Evolutionary conservation across 2,888 invertebrate genomes (phyloP).

Genomic region (Hofmannophila pseudospretella): DNA sequence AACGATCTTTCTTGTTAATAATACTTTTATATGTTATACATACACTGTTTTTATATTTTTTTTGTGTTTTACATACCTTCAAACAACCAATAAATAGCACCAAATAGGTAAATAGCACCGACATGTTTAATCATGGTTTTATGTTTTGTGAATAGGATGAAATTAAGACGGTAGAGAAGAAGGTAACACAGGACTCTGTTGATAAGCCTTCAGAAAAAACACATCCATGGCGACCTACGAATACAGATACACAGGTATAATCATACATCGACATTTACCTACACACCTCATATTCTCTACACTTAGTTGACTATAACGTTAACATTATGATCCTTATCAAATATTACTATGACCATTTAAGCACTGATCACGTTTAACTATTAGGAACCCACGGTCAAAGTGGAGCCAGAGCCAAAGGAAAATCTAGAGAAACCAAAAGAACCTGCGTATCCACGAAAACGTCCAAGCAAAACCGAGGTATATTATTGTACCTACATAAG

Average conservation of each 20-base stretch:
- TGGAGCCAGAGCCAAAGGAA: slow-evolving; percentile 44
- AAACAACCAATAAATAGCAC: neutral
- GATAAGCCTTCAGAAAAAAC: slow-evolving; percentile 62
- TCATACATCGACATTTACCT: slow-evolving; percentile 19
- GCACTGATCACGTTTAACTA: slow-evolving; percentile 11
- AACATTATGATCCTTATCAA: neutral
- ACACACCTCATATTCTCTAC: slow-evolving; percentile 8
- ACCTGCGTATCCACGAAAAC: slow-evolving; percentile 18
- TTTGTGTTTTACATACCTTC: slow-evolving; percentile 1
- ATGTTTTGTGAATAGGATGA: slow-evolving; percentile 65
- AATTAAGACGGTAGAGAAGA: slow-evolving; percentile 47
- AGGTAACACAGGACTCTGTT: slow-evolving; percentile 38
- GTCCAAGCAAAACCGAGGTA: slow-evolving; percentile 48
- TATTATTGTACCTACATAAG: neutral
- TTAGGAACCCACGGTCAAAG: slow-evolving; percentile 43
- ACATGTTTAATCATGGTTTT: slow-evolving; percentile 19
- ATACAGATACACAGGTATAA: slow-evolving; percentile 51
- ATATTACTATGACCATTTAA: neutral
- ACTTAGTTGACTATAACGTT: neutral
- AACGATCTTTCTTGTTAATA: slow-evolving; percentile 28
- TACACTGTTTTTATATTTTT: slow-evolving; percentile 4
- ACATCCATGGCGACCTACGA: slow-evolving; percentile 64
- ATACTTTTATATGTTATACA: slow-evolving; percentile 5
- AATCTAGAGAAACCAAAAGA: slow-evolving; percentile 34
- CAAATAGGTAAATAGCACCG: slow-evolving; percentile 3